A percentile compares a stretch with the other conserved stretches of the same genome.
These are phyloP conservation scores for Speoplatyrhinus poulsoni DNA, from an alignment of 2,113 vertebrate genomes.

Conservation along the genomic window DNA sequence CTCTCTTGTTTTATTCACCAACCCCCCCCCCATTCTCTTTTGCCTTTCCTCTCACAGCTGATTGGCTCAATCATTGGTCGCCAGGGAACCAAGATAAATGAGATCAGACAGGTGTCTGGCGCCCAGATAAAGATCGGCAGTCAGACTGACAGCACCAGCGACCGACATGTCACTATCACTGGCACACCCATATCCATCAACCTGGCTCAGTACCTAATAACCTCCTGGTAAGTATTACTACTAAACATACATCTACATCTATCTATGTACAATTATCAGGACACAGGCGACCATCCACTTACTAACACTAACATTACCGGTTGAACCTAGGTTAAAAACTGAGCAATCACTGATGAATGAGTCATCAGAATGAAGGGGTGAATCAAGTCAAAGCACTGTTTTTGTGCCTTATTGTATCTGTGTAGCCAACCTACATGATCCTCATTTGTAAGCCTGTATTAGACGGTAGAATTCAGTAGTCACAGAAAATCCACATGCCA, in stretches of 20 bases:
- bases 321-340: too few species aligned
- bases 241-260: neutral
- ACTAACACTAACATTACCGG: too few species aligned
- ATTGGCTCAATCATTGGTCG: slow-evolving; percentile 95
- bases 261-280: too few species aligned
- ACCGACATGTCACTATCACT: slow-evolving; percentile 90
- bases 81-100: slow-evolving; percentile 93
- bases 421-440: too few species aligned
- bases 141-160: slow-evolving; percentile 87
- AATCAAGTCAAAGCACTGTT: too few species aligned
- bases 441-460: too few species aligned
- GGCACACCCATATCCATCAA: slow-evolving; percentile 90
- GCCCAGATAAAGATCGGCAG: slow-evolving; percentile 97
- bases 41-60: slow-evolving; percentile 72
- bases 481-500: too few species aligned
- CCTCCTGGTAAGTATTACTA: slow-evolving; percentile 83
- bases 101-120: slow-evolving; percentile 90
- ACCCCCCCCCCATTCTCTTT: neutral
- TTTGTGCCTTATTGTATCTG: too few species aligned
- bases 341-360: too few species aligned
- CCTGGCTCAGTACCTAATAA: slow-evolving; percentile 95
- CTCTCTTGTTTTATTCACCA: neutral
- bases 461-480: too few species aligned
- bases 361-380: too few species aligned
- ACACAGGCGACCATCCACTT: too few species aligned